A percentile compares a stretch with the other conserved stretches of the same genome.
phyloP scores from a whole-genome alignment of 2,113 vertebrate species.

The Chinchilla lanigera region DNA sequence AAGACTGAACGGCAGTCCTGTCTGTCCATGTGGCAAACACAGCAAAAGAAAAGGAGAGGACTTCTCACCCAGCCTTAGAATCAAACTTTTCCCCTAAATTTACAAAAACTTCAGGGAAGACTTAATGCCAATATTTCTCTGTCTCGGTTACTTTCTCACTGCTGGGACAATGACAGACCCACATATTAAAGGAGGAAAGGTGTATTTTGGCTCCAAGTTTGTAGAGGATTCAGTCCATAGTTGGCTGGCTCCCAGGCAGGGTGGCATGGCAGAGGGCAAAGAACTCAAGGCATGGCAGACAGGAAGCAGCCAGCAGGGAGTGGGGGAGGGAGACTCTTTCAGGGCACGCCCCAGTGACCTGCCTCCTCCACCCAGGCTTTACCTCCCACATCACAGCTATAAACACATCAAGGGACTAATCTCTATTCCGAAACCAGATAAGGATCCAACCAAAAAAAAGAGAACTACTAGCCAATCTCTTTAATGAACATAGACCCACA shows the following conservation, averaged over 20 bases:
- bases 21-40: neutral
- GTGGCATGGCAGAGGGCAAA: neutral
- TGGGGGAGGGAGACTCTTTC: neutral
- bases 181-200: neutral
- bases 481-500: neutral
- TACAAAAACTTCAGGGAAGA: neutral
- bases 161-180: neutral
- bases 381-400: neutral
- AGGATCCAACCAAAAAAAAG: neutral
- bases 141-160: neutral
- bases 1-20: neutral
- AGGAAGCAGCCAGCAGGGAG: neutral
- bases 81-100: neutral
- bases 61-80: neutral
- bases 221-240: neutral
- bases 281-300: neutral
- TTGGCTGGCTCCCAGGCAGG: neutral
- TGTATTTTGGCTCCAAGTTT: neutral
- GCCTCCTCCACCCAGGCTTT: neutral
- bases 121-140: neutral
- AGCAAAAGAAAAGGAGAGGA: neutral
- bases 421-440: neutral
- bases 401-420: neutral
- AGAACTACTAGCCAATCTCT: neutral
- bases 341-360: neutral